Base-by-base conservation (phyloP, 2,888 invertebrate genomes). In the Pammene fasciana region DNA sequence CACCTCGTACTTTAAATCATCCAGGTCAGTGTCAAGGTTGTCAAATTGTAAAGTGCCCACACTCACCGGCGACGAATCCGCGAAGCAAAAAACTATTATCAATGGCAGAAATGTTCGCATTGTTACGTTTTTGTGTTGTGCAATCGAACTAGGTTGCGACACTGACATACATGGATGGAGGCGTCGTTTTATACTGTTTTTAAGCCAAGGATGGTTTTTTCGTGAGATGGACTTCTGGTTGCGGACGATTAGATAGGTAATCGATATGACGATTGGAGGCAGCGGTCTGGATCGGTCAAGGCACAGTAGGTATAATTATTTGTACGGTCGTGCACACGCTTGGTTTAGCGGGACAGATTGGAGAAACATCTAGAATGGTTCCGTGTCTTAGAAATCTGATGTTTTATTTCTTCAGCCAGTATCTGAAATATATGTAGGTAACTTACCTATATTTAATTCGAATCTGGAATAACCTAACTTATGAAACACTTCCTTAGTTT, bases 121-220 rank as follows among this genome's bases (percentile, higher is more conserved):
- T 70, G 65, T 70, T 46, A 68, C 68, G 68, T 46, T 68, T 68
- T 89, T 73, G 71, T 80, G 78, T 74, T 88, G 83, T 79, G 81
- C 86, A 89, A 89, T 84, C 74, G 84, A 87, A 88, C 81, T 88
- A 84, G 90, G 88, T 91, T 90, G 82, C 88, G 92, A 89, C 92
- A 92, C 90, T 92, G 92, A 92, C 92, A 92, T 87, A 91, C 90
- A 92, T 92, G 88, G 72, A 75, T 73, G 75, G 67, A 64, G 79
- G 75, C 79, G 78, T 76, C 81, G 83, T 89, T 89, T 86, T 90
- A 92, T 89, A 92, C 88, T 83, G 82, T 86, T 82, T 86, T 77
- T 76, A 70, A 75, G 75, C 81, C 89, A 91, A 91, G 89, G 89
- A 84, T 87, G 77, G 70, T 78, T 80, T 88, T 88, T 87, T 75